Base-by-base conservation (phyloP, 2,888 invertebrate genomes). In the Protula sp. region DNA sequence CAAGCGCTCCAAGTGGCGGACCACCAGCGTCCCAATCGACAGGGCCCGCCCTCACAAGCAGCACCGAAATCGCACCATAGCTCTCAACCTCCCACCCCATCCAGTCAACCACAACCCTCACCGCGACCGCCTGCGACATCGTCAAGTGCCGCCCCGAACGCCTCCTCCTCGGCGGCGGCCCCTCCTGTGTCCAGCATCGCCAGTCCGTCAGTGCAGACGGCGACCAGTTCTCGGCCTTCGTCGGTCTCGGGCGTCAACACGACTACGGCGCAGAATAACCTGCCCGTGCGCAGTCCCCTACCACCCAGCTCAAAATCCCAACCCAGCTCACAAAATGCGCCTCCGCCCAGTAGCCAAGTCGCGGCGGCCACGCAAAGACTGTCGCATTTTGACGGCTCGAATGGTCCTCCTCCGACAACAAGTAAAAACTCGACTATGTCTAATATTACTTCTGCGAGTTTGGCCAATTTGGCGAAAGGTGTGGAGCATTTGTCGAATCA, bases 401-500 rank as follows among this genome's bases (percentile, higher is more conserved):
- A 5, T 50, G 50, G 50, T 22, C 5, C 14, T 22, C 24, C 24
- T 24, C 24, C 26, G 4, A 14, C 24, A 9, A 53, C 53, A 28
- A 27, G 9, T 3, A 19, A 5, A 5, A 53, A 27, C 9, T 31
- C 53, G n/a, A 50, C 73, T 57, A 72, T 78, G 72, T 72, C 76
- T 27, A 79, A 79, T 65, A 79, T 80, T 59, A 79, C 80, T 4
- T 79, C 80, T 29, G 73, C 79, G 5, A 75, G 74, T 57, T 67
- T 80, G 58, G 80, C 79, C n/a, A 78, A 77, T 65, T 71, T 80
- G 58, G 79, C 77, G 3, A 79, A 79, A 67, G 79, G 78, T 54
- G 78, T 79, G 26, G 79, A 79, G 67, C 74, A 78, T 63, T 69
- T 79, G 64, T 77, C 78, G 30, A 75, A 76, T 65, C 77, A 78